phyloP scores from a whole-genome alignment of 1,140 invertebrate genomes.

The Luehdorfia chinensis region DNA sequence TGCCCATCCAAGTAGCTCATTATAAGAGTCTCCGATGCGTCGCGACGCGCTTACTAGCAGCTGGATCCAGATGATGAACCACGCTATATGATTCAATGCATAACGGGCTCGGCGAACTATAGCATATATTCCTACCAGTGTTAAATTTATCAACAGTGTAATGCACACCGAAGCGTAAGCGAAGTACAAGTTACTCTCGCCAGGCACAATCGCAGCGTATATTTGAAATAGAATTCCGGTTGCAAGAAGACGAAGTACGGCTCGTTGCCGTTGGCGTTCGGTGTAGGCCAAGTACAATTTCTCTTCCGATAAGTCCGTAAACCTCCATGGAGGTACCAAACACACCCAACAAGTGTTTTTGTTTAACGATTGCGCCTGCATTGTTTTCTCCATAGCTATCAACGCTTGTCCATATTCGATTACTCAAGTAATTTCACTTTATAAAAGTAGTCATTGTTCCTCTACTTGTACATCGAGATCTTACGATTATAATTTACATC shows the following conservation, averaged over 20 bases:
- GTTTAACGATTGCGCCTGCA: slow-evolving; percentile 33
- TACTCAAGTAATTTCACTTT: slow-evolving; percentile 3
- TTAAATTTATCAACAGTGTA: slow-evolving; percentile 73
- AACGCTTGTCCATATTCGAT: slow-evolving; percentile 12
- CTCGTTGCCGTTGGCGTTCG: slow-evolving; percentile 84
- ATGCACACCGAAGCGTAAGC: slow-evolving; percentile 75
- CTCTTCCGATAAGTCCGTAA: slow-evolving; percentile 81
- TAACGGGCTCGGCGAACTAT: slow-evolving; percentile 54
- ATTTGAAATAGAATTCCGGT: slow-evolving; percentile 83
- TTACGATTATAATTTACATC: too few species aligned
- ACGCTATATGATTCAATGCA: slow-evolving; percentile 79
- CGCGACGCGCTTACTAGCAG: slow-evolving; percentile 76
- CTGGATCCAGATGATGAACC: slow-evolving; percentile 80
- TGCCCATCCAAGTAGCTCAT: slow-evolving; percentile 84
- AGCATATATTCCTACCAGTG: slow-evolving; percentile 64
- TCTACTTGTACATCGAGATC: too few species aligned
- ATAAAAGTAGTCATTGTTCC: too few species aligned
- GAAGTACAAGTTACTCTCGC: slow-evolving; percentile 74
- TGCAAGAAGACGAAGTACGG: slow-evolving; percentile 86
- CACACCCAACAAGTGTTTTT: slow-evolving; percentile 42
- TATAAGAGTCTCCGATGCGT: slow-evolving; percentile 66
- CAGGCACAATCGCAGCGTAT: slow-evolving; percentile 80
- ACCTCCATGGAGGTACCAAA: slow-evolving; percentile 57
- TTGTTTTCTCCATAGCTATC: slow-evolving; percentile 56
- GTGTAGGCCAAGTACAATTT: slow-evolving; percentile 87